Percentiles rank a stretch among this genome's conserved stretches.
Evolutionary conservation across 2,888 invertebrate genomes (phyloP).

Genomic region (Ptilodon capucinus): DNA sequence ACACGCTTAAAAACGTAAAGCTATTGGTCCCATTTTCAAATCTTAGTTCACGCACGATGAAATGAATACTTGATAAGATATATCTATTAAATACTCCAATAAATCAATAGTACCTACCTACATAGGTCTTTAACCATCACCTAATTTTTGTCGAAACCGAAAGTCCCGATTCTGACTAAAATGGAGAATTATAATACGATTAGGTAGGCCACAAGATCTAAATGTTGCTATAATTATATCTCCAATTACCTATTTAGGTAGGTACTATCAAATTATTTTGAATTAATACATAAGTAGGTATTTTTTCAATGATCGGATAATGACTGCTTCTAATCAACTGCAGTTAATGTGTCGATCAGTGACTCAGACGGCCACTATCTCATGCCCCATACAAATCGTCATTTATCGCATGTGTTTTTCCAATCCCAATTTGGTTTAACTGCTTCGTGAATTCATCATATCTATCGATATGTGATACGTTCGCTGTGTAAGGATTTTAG

Average conservation of each 20-base stretch:
- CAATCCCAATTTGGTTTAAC: conserved; percentile 12
- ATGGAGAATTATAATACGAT: too few species aligned
- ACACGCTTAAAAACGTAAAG: conserved; percentile 49
- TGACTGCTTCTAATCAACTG: conserved; percentile 59
- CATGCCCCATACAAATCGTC: conserved; percentile 5
- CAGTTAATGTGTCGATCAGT: conserved; percentile 38
- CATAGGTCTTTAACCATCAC: conserved; percentile 14
- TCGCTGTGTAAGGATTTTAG: too few species aligned
- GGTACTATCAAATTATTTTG: conserved; percentile 15
- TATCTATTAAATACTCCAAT: background rate
- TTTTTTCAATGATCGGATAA: too few species aligned
- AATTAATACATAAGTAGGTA: too few species aligned
- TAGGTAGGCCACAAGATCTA: conserved; percentile 24
- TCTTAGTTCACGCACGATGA: conserved; percentile 43
- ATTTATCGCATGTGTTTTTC: conserved; percentile 5
- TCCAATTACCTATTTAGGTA: conserved; percentile 15
- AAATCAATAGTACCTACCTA: conserved; percentile 8
- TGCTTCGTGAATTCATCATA: conserved; percentile 12
- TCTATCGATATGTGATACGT: too few species aligned
- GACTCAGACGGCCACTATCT: conserved; percentile 16
- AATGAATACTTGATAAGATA: conserved; percentile 15
- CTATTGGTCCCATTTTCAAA: conserved; percentile 70
- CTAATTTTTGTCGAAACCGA: too few species aligned
- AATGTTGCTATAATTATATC: conserved; percentile 6
- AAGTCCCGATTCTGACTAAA: too few species aligned